These are phyloP conservation scores for Habrosyne pyritoides DNA, from an alignment of 2,888 invertebrate species.

Conservation along the genomic window DNA sequence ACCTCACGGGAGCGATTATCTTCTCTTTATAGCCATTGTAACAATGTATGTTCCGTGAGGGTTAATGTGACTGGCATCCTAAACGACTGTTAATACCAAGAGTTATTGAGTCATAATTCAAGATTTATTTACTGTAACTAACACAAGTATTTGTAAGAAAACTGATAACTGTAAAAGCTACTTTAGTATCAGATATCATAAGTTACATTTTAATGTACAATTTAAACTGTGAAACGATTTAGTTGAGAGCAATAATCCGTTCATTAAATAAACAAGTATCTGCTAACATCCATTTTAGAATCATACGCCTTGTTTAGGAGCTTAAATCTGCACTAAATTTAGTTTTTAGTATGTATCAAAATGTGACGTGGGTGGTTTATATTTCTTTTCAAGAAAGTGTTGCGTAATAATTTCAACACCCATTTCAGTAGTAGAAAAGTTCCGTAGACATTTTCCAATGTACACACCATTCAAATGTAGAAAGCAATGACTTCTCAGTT, in stretches of 20 bases:
- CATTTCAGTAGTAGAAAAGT: neutral
- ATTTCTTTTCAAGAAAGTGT: neutral
- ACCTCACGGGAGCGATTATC: constrained; percentile 40
- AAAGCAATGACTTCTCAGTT: constrained; percentile 2
- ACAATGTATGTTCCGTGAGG: constrained; percentile 24
- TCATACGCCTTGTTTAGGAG: too few species aligned
- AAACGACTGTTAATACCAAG: constrained; percentile 21
- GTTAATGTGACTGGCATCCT: constrained; percentile 28
- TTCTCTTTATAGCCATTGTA: constrained; percentile 32
- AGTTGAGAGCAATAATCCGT: too few species aligned
- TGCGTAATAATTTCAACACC: neutral
- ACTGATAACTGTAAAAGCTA: too few species aligned
- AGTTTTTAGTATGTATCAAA: neutral
- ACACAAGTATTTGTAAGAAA: neutral
- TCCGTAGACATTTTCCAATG: neutral
- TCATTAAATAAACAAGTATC: too few species aligned
- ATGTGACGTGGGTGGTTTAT: neutral
- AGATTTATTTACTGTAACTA: constrained; percentile 5
- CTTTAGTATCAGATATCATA: too few species aligned
- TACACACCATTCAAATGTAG: neutral
- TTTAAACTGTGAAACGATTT: too few species aligned
- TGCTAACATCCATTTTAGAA: too few species aligned
- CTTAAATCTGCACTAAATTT: neutral
- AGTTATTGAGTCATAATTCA: constrained; percentile 17
- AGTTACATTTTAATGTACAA: too few species aligned